Evolutionary conservation across 2,888 invertebrate species (phyloP).

Genomic region (Hermodice carunculata): DNA sequence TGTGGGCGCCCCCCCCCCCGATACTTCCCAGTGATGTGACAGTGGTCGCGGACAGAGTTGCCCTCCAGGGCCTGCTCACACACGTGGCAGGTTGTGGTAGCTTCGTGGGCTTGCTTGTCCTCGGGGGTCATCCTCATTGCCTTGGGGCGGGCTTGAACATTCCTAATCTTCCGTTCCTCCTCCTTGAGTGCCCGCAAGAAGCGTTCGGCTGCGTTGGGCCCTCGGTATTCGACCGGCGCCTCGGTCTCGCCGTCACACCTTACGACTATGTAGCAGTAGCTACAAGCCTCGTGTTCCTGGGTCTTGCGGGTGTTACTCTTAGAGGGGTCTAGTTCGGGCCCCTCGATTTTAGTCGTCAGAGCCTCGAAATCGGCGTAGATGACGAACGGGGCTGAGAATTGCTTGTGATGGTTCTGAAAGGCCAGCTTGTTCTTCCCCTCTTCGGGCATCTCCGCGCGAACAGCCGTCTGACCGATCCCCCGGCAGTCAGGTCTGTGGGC

Average conservation of each 20-base stretch:
- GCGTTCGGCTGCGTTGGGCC: conserved; percentile 16
- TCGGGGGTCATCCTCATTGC: background rate
- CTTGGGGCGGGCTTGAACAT: background rate
- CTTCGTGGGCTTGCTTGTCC: background rate
- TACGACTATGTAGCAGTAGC: conserved; percentile 23
- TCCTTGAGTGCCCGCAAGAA: background rate
- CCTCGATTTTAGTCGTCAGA: conserved; percentile 16
- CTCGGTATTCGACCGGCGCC: conserved; percentile 24
- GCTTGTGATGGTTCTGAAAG: conserved; percentile 25
- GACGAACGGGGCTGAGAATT: conserved; percentile 18
- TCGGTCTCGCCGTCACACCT: conserved; percentile 16
- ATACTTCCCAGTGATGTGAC: conserved; percentile 28
- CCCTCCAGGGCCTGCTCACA: background rate
- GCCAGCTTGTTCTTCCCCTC: no score
- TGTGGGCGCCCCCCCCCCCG: conserved; percentile 30
- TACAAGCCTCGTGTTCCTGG: background rate
- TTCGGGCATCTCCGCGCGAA: no score
- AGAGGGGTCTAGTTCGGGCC: conserved; percentile 17
- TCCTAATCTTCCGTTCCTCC: background rate
- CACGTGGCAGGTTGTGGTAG: background rate
- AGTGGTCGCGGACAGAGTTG: conserved; percentile 23
- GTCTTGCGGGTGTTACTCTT: conserved; percentile 24
- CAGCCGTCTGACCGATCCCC: no score
- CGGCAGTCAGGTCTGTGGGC: conserved; percentile 5
- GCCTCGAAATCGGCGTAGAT: conserved; percentile 37